A percentile compares a stretch with the other conserved stretches of the same genome.
Evolutionary conservation across 2,888 invertebrate species (phyloP).

Genomic region (Fragum fragum): DNA sequence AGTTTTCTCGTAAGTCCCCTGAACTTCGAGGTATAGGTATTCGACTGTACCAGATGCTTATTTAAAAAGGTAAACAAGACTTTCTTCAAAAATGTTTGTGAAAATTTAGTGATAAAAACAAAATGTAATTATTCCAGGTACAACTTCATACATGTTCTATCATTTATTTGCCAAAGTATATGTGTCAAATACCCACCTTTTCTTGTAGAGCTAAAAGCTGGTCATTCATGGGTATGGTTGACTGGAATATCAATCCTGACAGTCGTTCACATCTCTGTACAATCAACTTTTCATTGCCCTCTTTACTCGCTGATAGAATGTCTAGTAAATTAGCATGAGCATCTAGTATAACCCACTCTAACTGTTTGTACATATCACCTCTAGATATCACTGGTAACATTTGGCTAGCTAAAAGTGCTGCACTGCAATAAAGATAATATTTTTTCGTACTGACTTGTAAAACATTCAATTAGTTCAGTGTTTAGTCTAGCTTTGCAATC

Average conservation of each 20-base stretch:
- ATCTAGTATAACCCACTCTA: slow-evolving; percentile 85
- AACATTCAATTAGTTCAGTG: too few relatives aligned
- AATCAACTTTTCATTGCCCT: slow-evolving; percentile 78
- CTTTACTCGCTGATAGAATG: slow-evolving; percentile 69
- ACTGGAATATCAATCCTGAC: slow-evolving; percentile 82
- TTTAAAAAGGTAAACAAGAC: too few relatives aligned
- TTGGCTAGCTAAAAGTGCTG: slow-evolving; percentile 82
- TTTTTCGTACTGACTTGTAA: too few relatives aligned
- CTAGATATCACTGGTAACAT: slow-evolving; percentile 79
- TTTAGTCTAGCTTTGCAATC: too few relatives aligned
- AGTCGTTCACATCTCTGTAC: slow-evolving; percentile 82
- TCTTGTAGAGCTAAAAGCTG: slow-evolving; percentile 83
- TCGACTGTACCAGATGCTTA: too few relatives aligned
- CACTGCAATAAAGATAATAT: slow-evolving; percentile 73
- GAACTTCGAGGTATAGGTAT: too few relatives aligned
- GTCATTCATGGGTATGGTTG: slow-evolving; percentile 82
- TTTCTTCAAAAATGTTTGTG: too few relatives aligned
- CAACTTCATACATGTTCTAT: too few relatives aligned
- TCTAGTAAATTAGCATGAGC: slow-evolving; percentile 83
- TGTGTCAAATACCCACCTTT: slow-evolving; percentile 63
- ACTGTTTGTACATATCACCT: slow-evolving; percentile 84
- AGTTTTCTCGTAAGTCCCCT: too few relatives aligned
- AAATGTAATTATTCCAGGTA: too few relatives aligned
- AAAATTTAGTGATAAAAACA: too few relatives aligned
- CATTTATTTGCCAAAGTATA: too few relatives aligned